Evolutionary conservation across 1,140 invertebrate species (phyloP).

Genomic region (Hestina assimilis): DNA sequence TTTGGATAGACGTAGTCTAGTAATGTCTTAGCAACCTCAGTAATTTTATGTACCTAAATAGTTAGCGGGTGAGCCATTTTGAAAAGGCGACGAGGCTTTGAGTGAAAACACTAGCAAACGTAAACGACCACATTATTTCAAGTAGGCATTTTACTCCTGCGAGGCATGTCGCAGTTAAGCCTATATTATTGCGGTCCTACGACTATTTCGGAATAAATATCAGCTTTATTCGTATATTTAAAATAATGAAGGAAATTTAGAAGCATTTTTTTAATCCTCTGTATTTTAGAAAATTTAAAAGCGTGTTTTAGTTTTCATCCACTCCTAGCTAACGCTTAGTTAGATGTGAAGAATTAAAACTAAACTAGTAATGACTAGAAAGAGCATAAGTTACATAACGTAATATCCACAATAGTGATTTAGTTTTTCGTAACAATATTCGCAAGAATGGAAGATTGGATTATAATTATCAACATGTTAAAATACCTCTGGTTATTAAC

Average conservation of each 20-base stretch:
- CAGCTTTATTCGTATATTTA: constrained; percentile 1
- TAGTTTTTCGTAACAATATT: too few species aligned
- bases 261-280: neutral
- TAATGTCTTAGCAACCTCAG: neutral
- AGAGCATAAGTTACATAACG: too few species aligned
- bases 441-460: too few species aligned
- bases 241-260: constrained; percentile 6
- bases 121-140: constrained; percentile 39
- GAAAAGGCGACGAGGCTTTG: constrained; percentile 23
- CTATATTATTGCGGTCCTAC: constrained; percentile 20
- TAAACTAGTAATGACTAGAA: too few species aligned
- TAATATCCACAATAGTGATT: too few species aligned
- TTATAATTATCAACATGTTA: too few species aligned
- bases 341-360: too few species aligned
- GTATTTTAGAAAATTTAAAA: too few species aligned
- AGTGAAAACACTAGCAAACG: constrained; percentile 27
- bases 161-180: constrained; percentile 21
- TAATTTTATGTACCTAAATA: neutral
- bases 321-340: too few species aligned
- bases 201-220: constrained; percentile 13
- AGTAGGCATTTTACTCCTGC: constrained; percentile 32
- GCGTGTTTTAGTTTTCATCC: too few species aligned
- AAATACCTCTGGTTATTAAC: too few species aligned
- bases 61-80: constrained; percentile 25
- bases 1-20: too few species aligned